Evolutionary conservation across 2,113 vertebrate genomes (phyloP), one percentile per base, ranked within the genome.

Genomic region (Saguinus imperator): DNA sequence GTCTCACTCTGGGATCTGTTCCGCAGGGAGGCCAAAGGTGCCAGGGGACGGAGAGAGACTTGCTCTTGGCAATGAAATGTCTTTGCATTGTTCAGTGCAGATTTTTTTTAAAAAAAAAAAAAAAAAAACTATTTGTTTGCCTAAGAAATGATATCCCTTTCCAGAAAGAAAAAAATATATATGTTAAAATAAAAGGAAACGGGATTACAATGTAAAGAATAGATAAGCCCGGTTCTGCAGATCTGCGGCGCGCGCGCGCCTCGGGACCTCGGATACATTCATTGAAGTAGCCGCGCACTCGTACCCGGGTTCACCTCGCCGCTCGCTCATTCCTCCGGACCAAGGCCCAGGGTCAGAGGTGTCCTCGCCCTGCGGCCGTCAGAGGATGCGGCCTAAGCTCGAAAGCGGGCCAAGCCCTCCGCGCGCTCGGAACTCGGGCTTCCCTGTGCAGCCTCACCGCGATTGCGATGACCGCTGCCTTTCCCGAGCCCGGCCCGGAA

Each of bases 381-480:
- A 0, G 20, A 40, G 52, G 17, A 9, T 80, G 1, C 43, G 16
- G 79, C 72, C 48, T 25, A 5, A 4, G 3, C 58, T 3, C 11
- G 1, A 29, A 37, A 29, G 52, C 37, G n/a, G 6, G 50, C n/a
- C 6, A 9, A 13, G 43, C 35, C 21, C 37, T 50, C 25, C 18
- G 0, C 5, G 55, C 52, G 35, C 80, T 20, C 8, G 0, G 57
- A 29, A 9, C 58, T 20, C 18, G 7, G 75, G 55, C 23, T 70
- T 40, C 32, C 29, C 0, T 8, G 10, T 3, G 32, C 18, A 9
- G 37, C 45, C 61, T 32, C 57, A 45, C 45, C 2, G 52, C 18
- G 3, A 0, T 5, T 52, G 11, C 37, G 5, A 1, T 1, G 2
- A n/a, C 14, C 52, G 14, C 27, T 1, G 10, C 48, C 0, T 27